Evolutionary conservation across 2,888 invertebrate genomes (phyloP).

Genomic region (Magallana nippona): DNA sequence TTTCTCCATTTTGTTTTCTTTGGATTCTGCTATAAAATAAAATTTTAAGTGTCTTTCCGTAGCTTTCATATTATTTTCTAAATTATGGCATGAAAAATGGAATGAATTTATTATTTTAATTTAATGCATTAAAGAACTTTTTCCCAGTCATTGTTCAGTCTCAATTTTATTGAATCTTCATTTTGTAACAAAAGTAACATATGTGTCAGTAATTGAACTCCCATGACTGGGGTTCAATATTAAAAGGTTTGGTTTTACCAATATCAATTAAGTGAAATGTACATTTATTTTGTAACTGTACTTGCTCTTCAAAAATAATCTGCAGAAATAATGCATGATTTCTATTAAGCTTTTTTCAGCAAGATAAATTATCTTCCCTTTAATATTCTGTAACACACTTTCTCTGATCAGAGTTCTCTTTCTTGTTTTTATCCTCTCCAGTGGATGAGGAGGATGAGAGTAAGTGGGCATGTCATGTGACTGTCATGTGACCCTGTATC

Average conservation of each 20-base stretch:
- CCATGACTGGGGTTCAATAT: too few relatives aligned
- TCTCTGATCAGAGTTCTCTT: conserved; percentile 1
- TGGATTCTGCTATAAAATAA: neutral
- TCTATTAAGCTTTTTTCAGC: too few relatives aligned
- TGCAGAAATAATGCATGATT: neutral
- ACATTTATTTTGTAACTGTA: too few relatives aligned
- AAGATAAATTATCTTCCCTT: too few relatives aligned
- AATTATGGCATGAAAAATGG: neutral
- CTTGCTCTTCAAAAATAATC: neutral
- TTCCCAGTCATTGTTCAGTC: too few relatives aligned
- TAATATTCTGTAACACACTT: neutral
- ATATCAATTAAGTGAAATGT: too few relatives aligned
- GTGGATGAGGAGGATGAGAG: conserved; percentile 69
- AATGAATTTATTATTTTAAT: neutral
- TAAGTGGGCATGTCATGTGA: conserved; percentile 59
- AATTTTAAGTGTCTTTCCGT: neutral
- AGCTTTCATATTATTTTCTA: conserved; percentile 15
- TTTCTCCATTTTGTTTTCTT: neutral
- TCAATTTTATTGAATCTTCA: too few relatives aligned
- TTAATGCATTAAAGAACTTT: neutral
- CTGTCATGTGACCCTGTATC: conserved; percentile 27
- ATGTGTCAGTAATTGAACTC: too few relatives aligned
- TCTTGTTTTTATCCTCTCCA: conserved; percentile 40
- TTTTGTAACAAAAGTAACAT: too few relatives aligned
- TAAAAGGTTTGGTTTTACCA: too few relatives aligned